Conservation (phyloP, 2,113 vertebrate genomes). For the Podarcis raffonei region DNA sequence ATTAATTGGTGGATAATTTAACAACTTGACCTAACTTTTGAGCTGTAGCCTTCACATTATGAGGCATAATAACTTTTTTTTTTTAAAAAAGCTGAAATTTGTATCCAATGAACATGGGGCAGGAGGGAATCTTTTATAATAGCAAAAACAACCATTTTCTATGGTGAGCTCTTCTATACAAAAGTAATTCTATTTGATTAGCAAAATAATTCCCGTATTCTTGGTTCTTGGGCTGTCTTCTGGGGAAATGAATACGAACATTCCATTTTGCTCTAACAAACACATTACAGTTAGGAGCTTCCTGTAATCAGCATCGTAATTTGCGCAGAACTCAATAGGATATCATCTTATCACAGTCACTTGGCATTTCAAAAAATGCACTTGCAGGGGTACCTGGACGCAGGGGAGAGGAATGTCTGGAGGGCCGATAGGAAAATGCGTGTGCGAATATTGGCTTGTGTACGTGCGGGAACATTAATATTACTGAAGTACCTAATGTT, state of each 20-base stretch:
- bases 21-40: background rate
- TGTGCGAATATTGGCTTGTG: background rate
- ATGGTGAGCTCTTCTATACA: background rate
- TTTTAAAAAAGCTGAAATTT: background rate
- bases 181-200: constrained; percentile 5
- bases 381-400: background rate
- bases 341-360: background rate
- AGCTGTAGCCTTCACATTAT: background rate
- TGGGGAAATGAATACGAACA: background rate
- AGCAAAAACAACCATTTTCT: background rate
- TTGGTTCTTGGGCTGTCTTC: background rate
- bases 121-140: background rate
- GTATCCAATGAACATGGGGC: background rate
- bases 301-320: background rate
- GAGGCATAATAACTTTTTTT: background rate
- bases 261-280: background rate
- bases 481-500: background rate
- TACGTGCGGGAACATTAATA: background rate
- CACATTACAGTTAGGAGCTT: background rate
- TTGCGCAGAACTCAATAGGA: background rate
- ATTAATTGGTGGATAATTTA: background rate
- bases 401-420: background rate
- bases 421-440: background rate
- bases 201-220: background rate
- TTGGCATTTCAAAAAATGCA: background rate